Evolutionary conservation across 2,113 vertebrate species (phyloP).

Genomic region (Forbesichthys agassizii): DNA sequence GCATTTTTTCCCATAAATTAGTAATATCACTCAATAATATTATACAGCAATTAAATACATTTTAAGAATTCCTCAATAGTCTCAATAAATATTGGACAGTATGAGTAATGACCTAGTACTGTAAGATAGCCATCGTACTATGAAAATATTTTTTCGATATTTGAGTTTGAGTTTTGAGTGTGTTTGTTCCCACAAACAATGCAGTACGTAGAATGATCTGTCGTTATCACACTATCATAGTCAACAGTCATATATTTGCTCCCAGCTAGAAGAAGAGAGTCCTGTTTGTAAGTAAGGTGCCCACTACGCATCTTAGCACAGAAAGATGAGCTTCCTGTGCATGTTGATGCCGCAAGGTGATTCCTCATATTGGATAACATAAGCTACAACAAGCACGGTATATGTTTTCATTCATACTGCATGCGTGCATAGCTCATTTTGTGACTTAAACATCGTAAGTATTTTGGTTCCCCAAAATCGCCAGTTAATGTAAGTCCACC

Average conservation of each 20-base stretch:
- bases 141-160: no score
- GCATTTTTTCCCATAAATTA: neutral
- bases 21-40: neutral
- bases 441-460: neutral
- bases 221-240: conserved; percentile 28
- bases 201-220: conserved; percentile 17
- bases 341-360: conserved; percentile 63
- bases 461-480: neutral
- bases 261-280: conserved; percentile 38
- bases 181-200: conserved; percentile 3
- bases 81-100: neutral
- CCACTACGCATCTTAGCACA: conserved; percentile 44
- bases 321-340: conserved; percentile 10
- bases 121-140: conserved; percentile 4
- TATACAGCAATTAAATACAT: neutral
- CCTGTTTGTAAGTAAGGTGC: conserved; percentile 31
- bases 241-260: conserved; percentile 46
- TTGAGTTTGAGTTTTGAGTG: no score
- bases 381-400: conserved; percentile 17
- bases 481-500: conserved; percentile 12
- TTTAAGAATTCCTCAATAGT: neutral
- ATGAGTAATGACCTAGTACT: conserved; percentile 9
- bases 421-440: conserved; percentile 42
- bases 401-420: conserved; percentile 41
- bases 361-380: conserved; percentile 38